phyloP scores from a whole-genome alignment of 1,140 invertebrate genomes.

The Tetragnatha versicolor region DNA sequence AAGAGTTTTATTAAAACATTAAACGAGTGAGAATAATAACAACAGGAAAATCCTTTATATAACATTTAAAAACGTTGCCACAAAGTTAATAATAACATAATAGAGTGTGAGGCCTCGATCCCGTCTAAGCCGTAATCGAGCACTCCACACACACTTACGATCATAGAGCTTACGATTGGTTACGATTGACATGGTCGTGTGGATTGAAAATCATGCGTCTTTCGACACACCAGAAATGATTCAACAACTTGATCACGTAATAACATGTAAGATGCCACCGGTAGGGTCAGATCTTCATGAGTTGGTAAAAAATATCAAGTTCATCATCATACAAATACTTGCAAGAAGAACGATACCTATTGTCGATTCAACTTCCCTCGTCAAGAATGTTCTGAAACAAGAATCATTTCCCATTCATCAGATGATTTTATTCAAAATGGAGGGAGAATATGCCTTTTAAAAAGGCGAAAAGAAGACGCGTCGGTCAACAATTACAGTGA shows the following conservation, averaged over 20 bases:
- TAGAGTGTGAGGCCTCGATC: no score
- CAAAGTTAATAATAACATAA: no score
- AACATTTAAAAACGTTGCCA: no score
- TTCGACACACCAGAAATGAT: constrained; percentile 61
- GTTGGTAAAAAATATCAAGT: constrained; percentile 31
- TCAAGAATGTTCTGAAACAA: constrained; percentile 12
- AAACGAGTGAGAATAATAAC: no score
- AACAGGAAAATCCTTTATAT: no score
- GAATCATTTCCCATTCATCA: not conserved
- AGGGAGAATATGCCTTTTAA: constrained; percentile 33
- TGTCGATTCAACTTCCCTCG: constrained; percentile 44
- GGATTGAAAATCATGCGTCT: constrained; percentile 62
- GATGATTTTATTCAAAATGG: constrained; percentile 46
- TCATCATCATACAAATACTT: constrained; percentile 35
- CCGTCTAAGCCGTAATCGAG: no score
- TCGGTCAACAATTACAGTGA: constrained; percentile 61
- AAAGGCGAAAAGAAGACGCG: constrained; percentile 50
- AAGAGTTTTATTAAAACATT: no score
- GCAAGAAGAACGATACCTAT: not conserved
- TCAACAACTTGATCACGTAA: constrained; percentile 4
- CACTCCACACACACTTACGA: no score
- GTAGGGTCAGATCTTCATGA: constrained; percentile 17
- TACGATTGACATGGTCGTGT: constrained; percentile 64
- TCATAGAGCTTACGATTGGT: no score
- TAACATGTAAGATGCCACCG: constrained; percentile 2